phyloP scores from a whole-genome alignment of 2,797 vertebrate genomes.

The Manis javanica region DNA sequence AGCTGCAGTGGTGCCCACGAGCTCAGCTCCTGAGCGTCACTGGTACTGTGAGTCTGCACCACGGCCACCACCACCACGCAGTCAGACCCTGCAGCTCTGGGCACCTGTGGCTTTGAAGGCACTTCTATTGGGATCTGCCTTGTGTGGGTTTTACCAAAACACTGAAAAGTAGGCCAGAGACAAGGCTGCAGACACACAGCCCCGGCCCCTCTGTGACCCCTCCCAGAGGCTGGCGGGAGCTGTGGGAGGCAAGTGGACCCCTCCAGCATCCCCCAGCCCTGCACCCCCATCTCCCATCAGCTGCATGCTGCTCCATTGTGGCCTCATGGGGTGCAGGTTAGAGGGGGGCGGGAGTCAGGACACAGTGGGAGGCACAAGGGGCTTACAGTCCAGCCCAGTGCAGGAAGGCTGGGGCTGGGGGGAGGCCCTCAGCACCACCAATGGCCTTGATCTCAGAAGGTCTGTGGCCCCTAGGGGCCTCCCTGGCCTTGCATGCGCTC shows the following conservation, averaged over 20 bases:
- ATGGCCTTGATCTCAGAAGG: neutral
- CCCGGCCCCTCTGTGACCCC: too few relatives aligned
- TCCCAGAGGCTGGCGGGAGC: neutral
- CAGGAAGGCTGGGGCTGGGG: neutral
- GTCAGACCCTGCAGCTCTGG: neutral
- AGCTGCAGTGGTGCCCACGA: neutral
- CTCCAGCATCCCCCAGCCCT: rapidly evolving
- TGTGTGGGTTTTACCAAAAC: neutral
- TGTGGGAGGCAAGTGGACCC: neutral
- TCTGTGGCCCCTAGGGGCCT: neutral
- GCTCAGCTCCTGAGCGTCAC: neutral
- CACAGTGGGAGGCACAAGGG: neutral
- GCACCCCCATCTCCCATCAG: neutral
- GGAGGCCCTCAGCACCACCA: neutral
- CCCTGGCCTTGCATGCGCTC: too few relatives aligned
- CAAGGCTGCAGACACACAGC: neutral
- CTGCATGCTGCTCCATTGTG: neutral
- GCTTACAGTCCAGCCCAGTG: neutral
- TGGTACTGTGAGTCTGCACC: neutral
- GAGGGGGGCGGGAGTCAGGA: neutral
- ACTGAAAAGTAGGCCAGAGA: neutral
- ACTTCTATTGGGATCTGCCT: neutral
- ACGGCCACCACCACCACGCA: rapidly evolving
- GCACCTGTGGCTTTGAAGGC: neutral
- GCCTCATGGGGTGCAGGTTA: too few relatives aligned